Evolutionary conservation across 2,797 vertebrate genomes (phyloP).

Genomic region (Pelobates cultripes): DNA sequence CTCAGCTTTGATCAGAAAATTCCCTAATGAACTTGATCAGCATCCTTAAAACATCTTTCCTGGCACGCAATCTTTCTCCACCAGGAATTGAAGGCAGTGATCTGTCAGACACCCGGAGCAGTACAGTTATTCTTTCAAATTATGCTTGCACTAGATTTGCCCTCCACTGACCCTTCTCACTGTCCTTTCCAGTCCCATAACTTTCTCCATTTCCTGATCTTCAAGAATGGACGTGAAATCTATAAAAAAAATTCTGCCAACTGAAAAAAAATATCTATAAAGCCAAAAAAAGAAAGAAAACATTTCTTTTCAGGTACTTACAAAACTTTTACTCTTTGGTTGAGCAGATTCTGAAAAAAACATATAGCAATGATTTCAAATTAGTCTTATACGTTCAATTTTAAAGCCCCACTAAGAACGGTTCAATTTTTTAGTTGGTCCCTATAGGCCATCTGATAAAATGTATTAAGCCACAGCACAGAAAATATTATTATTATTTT

Average conservation of each 20-base stretch:
- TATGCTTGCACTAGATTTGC: conserved; percentile 46
- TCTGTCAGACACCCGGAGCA: conserved; percentile 43
- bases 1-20: conserved; percentile 68
- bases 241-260: conserved; percentile 34
- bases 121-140: conserved; percentile 45
- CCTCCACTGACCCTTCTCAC: conserved; percentile 46
- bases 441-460: too few relatives aligned
- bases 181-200: conserved; percentile 49
- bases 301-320: background rate
- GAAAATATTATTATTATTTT: too few relatives aligned
- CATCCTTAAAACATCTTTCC: conserved; percentile 56
- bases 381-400: too few relatives aligned
- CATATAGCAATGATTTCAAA: too few relatives aligned
- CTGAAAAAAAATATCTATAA: conserved; percentile 24
- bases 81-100: conserved; percentile 10
- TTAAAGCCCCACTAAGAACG: too few relatives aligned
- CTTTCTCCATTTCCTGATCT: conserved; percentile 39
- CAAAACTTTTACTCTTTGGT: background rate
- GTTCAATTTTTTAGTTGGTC: too few relatives aligned
- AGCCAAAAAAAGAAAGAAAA: background rate
- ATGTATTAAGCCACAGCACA: too few relatives aligned
- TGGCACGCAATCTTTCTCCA: conserved; percentile 56
- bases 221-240: conserved; percentile 47
- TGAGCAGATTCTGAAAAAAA: too few relatives aligned
- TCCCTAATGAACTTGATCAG: conserved; percentile 59